Percentiles rank a stretch among this genome's conserved stretches.
These are phyloP conservation scores for Peribatodes rhomboidaria DNA, from an alignment of 2,888 invertebrate genomes.

Conservation along the genomic window DNA sequence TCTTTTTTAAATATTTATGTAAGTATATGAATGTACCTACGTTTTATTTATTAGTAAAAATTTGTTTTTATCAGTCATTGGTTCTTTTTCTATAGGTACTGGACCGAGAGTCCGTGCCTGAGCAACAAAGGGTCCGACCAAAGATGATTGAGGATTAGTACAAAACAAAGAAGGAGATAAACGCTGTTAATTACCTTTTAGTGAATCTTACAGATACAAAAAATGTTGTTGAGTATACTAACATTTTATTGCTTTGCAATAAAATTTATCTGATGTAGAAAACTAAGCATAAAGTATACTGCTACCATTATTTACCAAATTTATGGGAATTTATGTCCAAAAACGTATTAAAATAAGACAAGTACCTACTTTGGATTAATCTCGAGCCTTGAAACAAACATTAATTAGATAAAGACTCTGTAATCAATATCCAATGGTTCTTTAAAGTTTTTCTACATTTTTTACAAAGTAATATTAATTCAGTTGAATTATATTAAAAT, in stretches of 20 bases:
- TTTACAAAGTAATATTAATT: slow-evolving; percentile 32
- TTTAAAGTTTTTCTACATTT: slow-evolving; percentile 22
- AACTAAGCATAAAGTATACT: neutral
- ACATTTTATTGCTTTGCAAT: neutral
- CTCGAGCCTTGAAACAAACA: slow-evolving; percentile 6
- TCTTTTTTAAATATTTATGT: neutral
- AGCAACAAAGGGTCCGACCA: too few species aligned
- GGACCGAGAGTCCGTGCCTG: too few species aligned
- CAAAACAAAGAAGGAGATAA: too few species aligned
- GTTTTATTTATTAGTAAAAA: too few species aligned
- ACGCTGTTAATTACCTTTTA: too few species aligned
- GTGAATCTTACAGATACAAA: too few species aligned
- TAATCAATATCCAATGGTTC: slow-evolving; percentile 15
- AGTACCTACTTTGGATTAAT: neutral
- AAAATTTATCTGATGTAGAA: neutral
- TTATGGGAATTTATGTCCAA: slow-evolving; percentile 2
- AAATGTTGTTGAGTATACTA: too few species aligned
- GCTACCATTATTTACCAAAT: slow-evolving; percentile 3
- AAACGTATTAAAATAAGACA: neutral
- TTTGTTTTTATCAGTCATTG: too few species aligned
- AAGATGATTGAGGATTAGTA: too few species aligned
- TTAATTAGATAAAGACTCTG: slow-evolving; percentile 13
- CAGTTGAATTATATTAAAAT: slow-evolving; percentile 10
- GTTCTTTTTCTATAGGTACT: too few species aligned
- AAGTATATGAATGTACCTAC: neutral